These are phyloP conservation scores for Danio aesculapii DNA, from an alignment of 2,797 vertebrate genomes.

Conservation along the genomic window DNA sequence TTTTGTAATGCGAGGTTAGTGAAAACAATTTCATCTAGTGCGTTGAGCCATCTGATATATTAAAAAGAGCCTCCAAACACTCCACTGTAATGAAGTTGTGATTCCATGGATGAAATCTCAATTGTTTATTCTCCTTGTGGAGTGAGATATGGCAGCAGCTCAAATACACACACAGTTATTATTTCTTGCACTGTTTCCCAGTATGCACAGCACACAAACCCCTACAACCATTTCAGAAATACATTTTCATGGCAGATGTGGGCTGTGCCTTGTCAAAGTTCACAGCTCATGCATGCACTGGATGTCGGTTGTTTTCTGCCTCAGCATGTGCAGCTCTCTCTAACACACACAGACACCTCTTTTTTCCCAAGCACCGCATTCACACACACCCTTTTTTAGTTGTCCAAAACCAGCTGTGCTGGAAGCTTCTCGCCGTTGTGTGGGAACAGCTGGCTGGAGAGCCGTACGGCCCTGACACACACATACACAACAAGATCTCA, in stretches of 20 bases:
- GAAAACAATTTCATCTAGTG: not conserved
- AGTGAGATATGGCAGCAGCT: conserved; percentile 10
- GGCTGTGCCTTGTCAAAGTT: conserved; percentile 11
- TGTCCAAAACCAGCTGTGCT: conserved; percentile 54
- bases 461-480: conserved; percentile 62
- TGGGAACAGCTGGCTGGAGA: conserved; percentile 75
- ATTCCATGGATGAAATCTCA: not conserved
- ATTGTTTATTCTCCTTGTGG: not conserved
- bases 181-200: conserved; percentile 16
- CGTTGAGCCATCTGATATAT: not conserved
- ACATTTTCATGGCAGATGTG: conserved; percentile 39
- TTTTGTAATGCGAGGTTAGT: not conserved
- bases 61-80: not conserved
- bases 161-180: not conserved
- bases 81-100: not conserved
- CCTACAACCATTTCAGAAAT: conserved; percentile 3
- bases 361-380: conserved; percentile 41
- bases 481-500: conserved; percentile 46
- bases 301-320: conserved; percentile 11
- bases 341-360: conserved; percentile 36
- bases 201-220: conserved; percentile 2
- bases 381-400: conserved; percentile 12
- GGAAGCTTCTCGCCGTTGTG: conserved; percentile 45
- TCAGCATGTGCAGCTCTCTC: conserved; percentile 27
- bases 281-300: conserved; percentile 17